Percentiles rank a stretch among this genome's conserved stretches.
phyloP scores from a whole-genome alignment of 1,140 invertebrate genomes.

The Magallana ariakensis region DNA sequence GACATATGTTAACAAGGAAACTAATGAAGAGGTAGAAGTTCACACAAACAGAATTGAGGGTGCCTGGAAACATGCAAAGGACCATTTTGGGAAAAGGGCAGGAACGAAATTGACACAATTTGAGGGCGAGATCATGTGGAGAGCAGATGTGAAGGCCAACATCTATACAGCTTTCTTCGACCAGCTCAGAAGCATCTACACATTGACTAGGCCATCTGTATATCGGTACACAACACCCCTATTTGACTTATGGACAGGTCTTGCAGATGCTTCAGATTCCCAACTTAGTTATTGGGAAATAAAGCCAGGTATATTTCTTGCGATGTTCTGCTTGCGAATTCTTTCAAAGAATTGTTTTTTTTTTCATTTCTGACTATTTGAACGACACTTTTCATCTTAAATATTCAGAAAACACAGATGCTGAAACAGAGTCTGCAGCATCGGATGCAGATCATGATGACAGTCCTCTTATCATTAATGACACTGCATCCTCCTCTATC shows the following conservation, averaged over 20 bases:
- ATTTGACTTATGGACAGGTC: conserved; percentile 10
- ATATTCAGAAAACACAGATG: not conserved
- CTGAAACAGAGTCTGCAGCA: not conserved
- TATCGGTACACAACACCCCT: conserved; percentile 20
- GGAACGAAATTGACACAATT: conserved; percentile 1
- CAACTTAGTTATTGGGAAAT: not conserved
- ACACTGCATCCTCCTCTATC: not conserved
- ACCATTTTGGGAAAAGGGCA: conserved; percentile 21
- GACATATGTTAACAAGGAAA: conserved; percentile 19
- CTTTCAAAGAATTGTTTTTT: not conserved
- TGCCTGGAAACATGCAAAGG: conserved; percentile 44
- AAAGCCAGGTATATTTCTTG: not conserved
- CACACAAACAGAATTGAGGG: conserved; percentile 39
- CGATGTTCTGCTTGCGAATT: not conserved
- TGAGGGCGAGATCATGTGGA: conserved; percentile 37
- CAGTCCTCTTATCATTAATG: not conserved
- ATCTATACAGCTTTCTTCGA: conserved; percentile 4
- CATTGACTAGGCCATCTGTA: not conserved
- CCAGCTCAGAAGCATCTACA: not conserved
- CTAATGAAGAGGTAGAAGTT: not conserved
- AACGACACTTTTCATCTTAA: not conserved
- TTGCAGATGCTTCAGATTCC: not conserved
- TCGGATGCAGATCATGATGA: not conserved
- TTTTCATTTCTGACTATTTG: not conserved
- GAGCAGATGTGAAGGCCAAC: not conserved